Evolutionary conservation across 1,140 invertebrate genomes (phyloP).

Genomic region (Chrysomallon squamiferum): DNA sequence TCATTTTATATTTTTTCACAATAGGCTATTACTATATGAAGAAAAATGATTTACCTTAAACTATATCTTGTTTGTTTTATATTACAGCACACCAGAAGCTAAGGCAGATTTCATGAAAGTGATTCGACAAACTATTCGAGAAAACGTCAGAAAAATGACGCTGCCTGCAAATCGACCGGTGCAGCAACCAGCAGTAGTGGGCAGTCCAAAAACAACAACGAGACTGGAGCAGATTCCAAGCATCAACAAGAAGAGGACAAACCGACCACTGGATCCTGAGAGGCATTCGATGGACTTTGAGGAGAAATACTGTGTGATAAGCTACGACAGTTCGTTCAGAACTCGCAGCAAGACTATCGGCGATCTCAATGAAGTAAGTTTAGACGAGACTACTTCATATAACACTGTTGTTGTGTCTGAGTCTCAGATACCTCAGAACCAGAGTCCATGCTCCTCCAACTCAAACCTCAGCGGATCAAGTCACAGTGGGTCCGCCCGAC

Average conservation of each 20-base stretch:
- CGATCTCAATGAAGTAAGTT: conserved; percentile 73
- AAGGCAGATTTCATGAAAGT: conserved; percentile 95
- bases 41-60: too few relatives aligned
- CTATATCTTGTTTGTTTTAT: too few relatives aligned
- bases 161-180: conserved; percentile 9
- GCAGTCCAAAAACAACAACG: conserved; percentile 18
- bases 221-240: conserved; percentile 66
- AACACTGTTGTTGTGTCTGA: conserved; percentile 65
- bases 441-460: conserved; percentile 88
- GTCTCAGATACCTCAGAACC: conserved; percentile 57
- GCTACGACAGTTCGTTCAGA: conserved; percentile 79
- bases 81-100: conserved; percentile 87
- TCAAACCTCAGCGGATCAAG: conserved; percentile 85
- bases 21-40: too few relatives aligned
- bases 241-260: conserved; percentile 68
- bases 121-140: conserved; percentile 93
- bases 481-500: conserved; percentile 83
- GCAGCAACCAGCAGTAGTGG: background rate
- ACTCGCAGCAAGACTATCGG: conserved; percentile 88
- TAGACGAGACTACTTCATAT: conserved; percentile 79
- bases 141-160: conserved; percentile 66
- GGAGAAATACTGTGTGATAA: conserved; percentile 51
- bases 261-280: conserved; percentile 68
- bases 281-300: conserved; percentile 89
- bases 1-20: too few relatives aligned